Base-by-base conservation (phyloP, 2,888 invertebrate species). In the Desoria tigrina region DNA sequence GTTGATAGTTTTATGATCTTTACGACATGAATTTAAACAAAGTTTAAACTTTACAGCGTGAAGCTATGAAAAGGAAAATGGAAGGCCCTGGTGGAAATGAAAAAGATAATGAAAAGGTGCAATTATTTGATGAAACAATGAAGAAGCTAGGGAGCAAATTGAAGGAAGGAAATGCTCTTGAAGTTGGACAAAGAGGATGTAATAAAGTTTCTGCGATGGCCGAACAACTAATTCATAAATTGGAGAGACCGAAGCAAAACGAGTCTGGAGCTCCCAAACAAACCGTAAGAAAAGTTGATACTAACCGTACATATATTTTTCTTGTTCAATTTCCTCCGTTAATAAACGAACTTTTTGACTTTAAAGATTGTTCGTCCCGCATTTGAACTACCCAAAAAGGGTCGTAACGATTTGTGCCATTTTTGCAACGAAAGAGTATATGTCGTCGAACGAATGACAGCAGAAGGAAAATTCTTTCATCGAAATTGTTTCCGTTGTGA, bases 401-500 rank as follows among this genome's bases (percentile, higher is more conserved):
- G 86, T 65, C 86, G 86, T 62, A 88, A 88, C 11, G 90, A 90
- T 80, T 84, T 84, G 77, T 93, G 88, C 82, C 92, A 88, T 83
- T 93, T 94, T 82, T 97, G 97, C 82, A 87, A 88, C 61, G 90
- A 90, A 80, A 86, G 92, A 51, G 96, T 97, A 61, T 97, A 97
- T 81, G 86, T 96, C 28, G 94, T 96, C 84, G 96, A 97, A 81
- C 86, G 92, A 72, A 86, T 94, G 72, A 89, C 87, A 53, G 92
- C 94, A 2, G 92, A 93, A 83, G 94, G 94, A 18, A 85, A 91
- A 77, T 91, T 91, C 78, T 87, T 96, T 80, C 96, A 97, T 82
- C 87, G 94, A 65, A 89, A 90, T 51, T 97, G 97, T 82, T 92
- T 97, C 83, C 88, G 92, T 69, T 97, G 97, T 82, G 90, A 94